Conservation (phyloP, 2,113 vertebrate species). For the Vimba vimba region DNA sequence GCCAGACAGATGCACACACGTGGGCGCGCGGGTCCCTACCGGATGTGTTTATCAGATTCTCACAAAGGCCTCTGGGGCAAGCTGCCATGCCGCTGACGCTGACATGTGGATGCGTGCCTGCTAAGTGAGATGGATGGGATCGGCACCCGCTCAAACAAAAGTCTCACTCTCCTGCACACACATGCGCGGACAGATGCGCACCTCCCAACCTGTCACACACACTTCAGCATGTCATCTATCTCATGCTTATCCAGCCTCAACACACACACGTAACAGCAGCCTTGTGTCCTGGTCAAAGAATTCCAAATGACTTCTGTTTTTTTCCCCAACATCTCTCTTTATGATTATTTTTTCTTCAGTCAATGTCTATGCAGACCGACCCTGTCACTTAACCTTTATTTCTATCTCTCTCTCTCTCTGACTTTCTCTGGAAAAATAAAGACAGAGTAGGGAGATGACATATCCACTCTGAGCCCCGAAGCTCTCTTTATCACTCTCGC, state of each 20-base stretch:
- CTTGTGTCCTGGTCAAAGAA: slow-evolving; percentile 49
- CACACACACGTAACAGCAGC: slow-evolving; percentile 45
- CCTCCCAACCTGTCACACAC: slow-evolving; percentile 56
- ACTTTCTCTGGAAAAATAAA: slow-evolving; percentile 13
- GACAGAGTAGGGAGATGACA: slow-evolving; percentile 26
- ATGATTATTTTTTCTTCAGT: slow-evolving; percentile 49
- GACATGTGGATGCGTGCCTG: slow-evolving; percentile 50
- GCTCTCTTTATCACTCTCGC: slow-evolving; percentile 31
- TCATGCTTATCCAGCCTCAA: slow-evolving; percentile 49
- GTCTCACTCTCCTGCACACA: slow-evolving; percentile 47
- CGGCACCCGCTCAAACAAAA: slow-evolving; percentile 58
- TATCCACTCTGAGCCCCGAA: slow-evolving; percentile 3
- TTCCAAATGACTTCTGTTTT: slow-evolving; percentile 50
- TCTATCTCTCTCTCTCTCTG: slow-evolving; percentile 48
- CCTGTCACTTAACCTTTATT: slow-evolving; percentile 35
- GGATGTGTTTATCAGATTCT: slow-evolving; percentile 48
- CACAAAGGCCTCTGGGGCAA: slow-evolving; percentile 56
- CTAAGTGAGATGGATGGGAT: slow-evolving; percentile 61
- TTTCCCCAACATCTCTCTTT: neutral
- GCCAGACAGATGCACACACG: slow-evolving; percentile 46
- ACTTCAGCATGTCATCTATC: slow-evolving; percentile 58
- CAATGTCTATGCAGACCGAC: slow-evolving; percentile 29
- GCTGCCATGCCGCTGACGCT: slow-evolving; percentile 49
- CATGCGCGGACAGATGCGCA: slow-evolving; percentile 39
- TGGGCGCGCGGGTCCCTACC: slow-evolving; percentile 40